A percentile compares a stretch with the other conserved stretches of the same genome.
These are phyloP conservation scores for Aplocera efformata DNA, from an alignment of 2,888 invertebrate species.

Conservation along the genomic window DNA sequence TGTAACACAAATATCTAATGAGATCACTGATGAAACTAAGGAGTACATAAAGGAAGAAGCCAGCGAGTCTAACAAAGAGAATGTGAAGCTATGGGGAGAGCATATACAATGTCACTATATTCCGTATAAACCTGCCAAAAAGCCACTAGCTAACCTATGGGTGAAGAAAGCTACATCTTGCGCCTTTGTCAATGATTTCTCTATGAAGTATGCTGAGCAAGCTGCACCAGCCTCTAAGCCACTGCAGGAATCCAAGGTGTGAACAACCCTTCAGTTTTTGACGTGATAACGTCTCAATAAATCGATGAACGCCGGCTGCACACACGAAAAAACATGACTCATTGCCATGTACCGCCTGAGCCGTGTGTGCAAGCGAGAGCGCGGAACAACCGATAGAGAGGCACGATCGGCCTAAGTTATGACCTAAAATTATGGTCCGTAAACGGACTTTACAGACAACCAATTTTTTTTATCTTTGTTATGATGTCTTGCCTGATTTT, in stretches of 20 bases:
- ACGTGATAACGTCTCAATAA: no score
- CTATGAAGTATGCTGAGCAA: conserved; percentile 66
- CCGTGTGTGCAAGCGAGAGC: no score
- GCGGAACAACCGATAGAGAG: no score
- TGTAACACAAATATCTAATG: conserved; percentile 66
- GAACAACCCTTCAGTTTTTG: no score
- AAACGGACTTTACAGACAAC: no score
- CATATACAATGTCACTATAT: conserved; percentile 63
- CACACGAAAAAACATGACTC: no score
- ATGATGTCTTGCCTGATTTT: no score
- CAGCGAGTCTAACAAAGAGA: conserved; percentile 49
- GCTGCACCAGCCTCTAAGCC: conserved; percentile 31
- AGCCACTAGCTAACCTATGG: conserved; percentile 59
- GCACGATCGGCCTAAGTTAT: no score
- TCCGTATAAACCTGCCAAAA: conserved; percentile 60
- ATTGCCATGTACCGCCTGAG: no score
- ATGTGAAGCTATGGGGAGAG: conserved; percentile 68
- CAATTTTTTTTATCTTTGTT: no score
- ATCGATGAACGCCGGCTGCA: no score
- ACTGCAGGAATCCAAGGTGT: conserved; percentile 46
- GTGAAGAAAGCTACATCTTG: conserved; percentile 58
- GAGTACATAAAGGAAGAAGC: conserved; percentile 61
- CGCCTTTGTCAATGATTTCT: conserved; percentile 68
- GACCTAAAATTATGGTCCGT: no score
- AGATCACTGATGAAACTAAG: conserved; percentile 71